Evolutionary conservation across 1,140 invertebrate genomes (phyloP), one percentile per base, ranked within the genome.

Genomic region (Stenopsyche tienmushanensis): DNA sequence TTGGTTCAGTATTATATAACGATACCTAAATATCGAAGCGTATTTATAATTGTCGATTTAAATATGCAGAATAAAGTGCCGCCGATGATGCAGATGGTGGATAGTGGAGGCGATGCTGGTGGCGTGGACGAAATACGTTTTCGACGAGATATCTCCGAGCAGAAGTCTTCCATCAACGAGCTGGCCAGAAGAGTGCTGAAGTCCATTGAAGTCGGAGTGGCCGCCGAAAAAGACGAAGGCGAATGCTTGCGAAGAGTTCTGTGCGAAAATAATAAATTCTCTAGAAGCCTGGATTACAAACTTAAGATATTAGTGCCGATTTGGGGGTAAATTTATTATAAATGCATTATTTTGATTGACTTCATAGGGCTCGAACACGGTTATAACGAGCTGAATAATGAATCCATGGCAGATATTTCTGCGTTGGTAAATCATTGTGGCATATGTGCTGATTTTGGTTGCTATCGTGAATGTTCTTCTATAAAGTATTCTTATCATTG

Each of bases 261-360:
- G 1, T 90, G 87, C 71, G 77, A 86, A 39, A 84, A 86, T 26
- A 89, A 89, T 72, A 83, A 76, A 60, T 81, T 79, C 62, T 85
- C 85, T 0, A 83, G 82, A 57, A 72, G 73, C 17, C 72, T 82
- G 24, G 69, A 72, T 0, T 80, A 82, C 42, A 78, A 75, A 9
- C 82, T 82, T 41, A 83, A 82, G 72, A 82, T 87, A 66, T 87
- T 86, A 84, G 72, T 88, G 47, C 87, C 88, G 10, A 76, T 88
- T 50, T 89, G 87, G 87, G 86, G 87, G 88, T 89, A 80, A 58
- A 50, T 42, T 7, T 42, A 25, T 3, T 57, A 41, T 25, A 20
- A 24, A 53, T 53, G 2, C 2, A 1, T 2, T 25, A 25, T 47
- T 47, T 24, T 53, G 23, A 3, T 50, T 3, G 3, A 20, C 47